Percentiles rank a stretch among this genome's conserved stretches.
Conservation (phyloP, 1,140 invertebrate genomes). For the Bombus vancouverensis region DNA sequence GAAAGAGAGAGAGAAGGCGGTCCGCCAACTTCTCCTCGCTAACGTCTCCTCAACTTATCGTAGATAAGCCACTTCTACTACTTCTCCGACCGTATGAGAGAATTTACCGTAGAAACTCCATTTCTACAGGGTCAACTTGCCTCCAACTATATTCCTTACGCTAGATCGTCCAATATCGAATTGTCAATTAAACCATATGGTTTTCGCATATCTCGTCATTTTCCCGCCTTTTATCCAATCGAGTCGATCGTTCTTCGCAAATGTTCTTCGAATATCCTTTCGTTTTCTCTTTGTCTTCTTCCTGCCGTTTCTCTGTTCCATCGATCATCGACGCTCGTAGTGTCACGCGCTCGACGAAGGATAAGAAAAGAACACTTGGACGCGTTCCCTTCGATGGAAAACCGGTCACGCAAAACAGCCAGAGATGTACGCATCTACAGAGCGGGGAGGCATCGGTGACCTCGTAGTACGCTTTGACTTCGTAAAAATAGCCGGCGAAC, state of each 20-base stretch:
- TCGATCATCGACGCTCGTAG: neutral
- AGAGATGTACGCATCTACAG: neutral
- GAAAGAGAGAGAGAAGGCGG: constrained; percentile 44
- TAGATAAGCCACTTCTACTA: constrained; percentile 64
- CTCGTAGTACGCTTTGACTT: constrained; percentile 20
- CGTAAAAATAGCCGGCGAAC: constrained; percentile 38
- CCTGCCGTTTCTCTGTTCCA: neutral
- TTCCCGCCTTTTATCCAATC: too few species aligned
- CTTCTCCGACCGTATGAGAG: constrained; percentile 45
- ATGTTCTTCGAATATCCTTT: neutral
- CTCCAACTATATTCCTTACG: constrained; percentile 36
- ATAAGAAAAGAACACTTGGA: neutral
- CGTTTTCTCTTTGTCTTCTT: neutral
- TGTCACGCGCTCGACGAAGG: neutral
- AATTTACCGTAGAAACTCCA: constrained; percentile 22
- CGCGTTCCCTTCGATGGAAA: neutral
- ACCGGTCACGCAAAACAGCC: neutral
- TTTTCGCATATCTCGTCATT: too few species aligned
- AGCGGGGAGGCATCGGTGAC: neutral
- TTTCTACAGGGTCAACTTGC: constrained; percentile 36
- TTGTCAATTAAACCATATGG: neutral
- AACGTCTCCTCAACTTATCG: constrained; percentile 65
- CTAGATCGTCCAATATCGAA: neutral
- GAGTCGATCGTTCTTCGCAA: neutral
- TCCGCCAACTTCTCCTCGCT: constrained; percentile 61